These are phyloP conservation scores for Parochlus steinenii DNA, from an alignment of 2,888 invertebrate species.

Conservation along the genomic window DNA sequence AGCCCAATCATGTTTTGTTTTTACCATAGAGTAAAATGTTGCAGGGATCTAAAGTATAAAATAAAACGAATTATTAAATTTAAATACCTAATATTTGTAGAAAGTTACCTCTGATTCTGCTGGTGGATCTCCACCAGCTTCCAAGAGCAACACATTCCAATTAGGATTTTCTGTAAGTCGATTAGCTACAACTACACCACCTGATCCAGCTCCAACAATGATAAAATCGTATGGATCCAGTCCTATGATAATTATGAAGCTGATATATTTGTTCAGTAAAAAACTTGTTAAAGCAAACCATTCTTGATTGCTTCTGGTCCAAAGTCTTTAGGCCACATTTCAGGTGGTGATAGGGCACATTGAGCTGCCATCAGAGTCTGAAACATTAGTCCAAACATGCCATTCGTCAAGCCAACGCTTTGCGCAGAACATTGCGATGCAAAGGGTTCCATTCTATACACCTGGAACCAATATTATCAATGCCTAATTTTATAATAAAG, in stretches of 20 bases:
- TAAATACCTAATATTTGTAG: too few relatives aligned
- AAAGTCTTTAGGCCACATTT: slow-evolving; percentile 38
- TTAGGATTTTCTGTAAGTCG: slow-evolving; percentile 19
- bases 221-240: slow-evolving; percentile 14
- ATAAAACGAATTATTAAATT: too few relatives aligned
- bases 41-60: slow-evolving; percentile 18
- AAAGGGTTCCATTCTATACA: too few relatives aligned
- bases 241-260: slow-evolving; percentile 8
- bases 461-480: too few relatives aligned
- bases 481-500: too few relatives aligned
- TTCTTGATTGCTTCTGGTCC: slow-evolving; percentile 20
- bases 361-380: slow-evolving; percentile 41
- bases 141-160: slow-evolving; percentile 19
- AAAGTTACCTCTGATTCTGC: slow-evolving; percentile 17
- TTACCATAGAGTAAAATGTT: slow-evolving; percentile 18
- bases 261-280: too few relatives aligned
- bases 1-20: slow-evolving; percentile 20
- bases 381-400: slow-evolving; percentile 37
- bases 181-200: slow-evolving; percentile 17
- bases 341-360: slow-evolving; percentile 35
- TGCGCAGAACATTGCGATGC: slow-evolving; percentile 18
- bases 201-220: slow-evolving; percentile 14
- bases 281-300: too few relatives aligned
- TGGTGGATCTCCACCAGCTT: slow-evolving; percentile 19
- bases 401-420: slow-evolving; percentile 21